A percentile compares a stretch with the other conserved stretches of the same genome.
These are phyloP conservation scores for Carcharodon carcharias DNA, from an alignment of 2,797 vertebrate genomes.

Conservation along the genomic window DNA sequence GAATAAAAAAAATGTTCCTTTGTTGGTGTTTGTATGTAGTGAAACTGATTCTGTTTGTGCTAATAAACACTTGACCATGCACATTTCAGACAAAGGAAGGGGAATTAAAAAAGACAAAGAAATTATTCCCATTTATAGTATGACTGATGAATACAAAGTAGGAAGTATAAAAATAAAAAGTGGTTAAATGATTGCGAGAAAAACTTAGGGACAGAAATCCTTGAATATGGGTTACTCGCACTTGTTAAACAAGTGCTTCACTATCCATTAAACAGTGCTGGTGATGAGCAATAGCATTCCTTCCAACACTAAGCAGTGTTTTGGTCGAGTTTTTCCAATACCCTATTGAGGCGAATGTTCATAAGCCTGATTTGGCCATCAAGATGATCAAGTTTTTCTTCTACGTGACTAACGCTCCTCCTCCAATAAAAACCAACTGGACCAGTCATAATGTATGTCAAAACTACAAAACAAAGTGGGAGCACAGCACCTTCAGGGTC, in stretches of 20 bases:
- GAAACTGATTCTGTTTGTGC: background rate
- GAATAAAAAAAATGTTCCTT: background rate
- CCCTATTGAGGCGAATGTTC: slow-evolving; percentile 84
- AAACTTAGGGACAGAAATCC: background rate
- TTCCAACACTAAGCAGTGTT: slow-evolving; percentile 8
- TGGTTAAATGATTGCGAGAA: background rate
- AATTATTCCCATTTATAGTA: background rate
- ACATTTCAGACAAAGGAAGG: background rate
- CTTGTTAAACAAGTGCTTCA: background rate
- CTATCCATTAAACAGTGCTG: slow-evolving; percentile 22
- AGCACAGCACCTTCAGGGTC: slow-evolving; percentile 81
- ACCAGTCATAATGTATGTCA: slow-evolving; percentile 89
- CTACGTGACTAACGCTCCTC: slow-evolving; percentile 64
- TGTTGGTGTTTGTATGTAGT: background rate
- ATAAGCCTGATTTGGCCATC: slow-evolving; percentile 89
- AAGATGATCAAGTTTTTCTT: slow-evolving; percentile 92
- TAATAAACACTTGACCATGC: background rate
- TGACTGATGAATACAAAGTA: slow-evolving; percentile 9
- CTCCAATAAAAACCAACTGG: slow-evolving; percentile 86
- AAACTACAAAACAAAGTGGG: slow-evolving; percentile 87
- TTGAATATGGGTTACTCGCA: background rate
- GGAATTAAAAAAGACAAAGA: background rate
- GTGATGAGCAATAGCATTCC: background rate
- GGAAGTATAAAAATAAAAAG: slow-evolving; percentile 11
- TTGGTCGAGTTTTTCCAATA: slow-evolving; percentile 68